A percentile compares a stretch with the other conserved stretches of the same genome.
Evolutionary conservation across 2,888 invertebrate genomes (phyloP).

Genomic region (Yponomeuta malinellus): DNA sequence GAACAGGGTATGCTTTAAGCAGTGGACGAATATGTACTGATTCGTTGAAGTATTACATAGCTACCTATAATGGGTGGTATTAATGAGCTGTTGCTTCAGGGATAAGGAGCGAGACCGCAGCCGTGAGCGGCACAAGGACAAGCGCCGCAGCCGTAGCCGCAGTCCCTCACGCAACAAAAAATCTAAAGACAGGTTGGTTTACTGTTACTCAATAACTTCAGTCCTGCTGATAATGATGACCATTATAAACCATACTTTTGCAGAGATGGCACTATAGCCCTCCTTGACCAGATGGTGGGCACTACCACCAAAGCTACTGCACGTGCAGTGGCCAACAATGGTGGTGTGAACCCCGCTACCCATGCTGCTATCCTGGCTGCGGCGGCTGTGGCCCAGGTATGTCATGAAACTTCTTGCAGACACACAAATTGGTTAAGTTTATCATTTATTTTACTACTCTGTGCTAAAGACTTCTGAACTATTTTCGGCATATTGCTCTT

Average conservation of each 20-base stretch:
- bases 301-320: slow-evolving; percentile 69
- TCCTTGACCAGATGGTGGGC: slow-evolving; percentile 72
- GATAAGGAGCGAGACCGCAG: slow-evolving; percentile 49
- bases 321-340: slow-evolving; percentile 47
- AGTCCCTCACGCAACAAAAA: slow-evolving; percentile 57
- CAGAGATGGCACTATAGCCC: slow-evolving; percentile 69
- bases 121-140: slow-evolving; percentile 46
- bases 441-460: too few species aligned
- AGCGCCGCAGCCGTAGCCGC: slow-evolving; percentile 50
- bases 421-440: too few species aligned
- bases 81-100: slow-evolving; percentile 26
- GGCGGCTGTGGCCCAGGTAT: slow-evolving; percentile 74
- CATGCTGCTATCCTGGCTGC: slow-evolving; percentile 76
- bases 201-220: neutral
- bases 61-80: neutral
- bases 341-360: slow-evolving; percentile 63
- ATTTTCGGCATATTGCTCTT: slow-evolving; percentile 40
- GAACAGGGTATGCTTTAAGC: too few species aligned
- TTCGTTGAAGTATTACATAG: neutral
- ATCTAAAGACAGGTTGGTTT: slow-evolving; percentile 60
- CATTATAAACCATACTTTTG: neutral
- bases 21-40: too few species aligned
- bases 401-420: neutral
- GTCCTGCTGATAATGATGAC: neutral
- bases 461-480: neutral